Base-by-base conservation (phyloP, 2,113 vertebrate species). In the Hemibagrus wyckioides region DNA sequence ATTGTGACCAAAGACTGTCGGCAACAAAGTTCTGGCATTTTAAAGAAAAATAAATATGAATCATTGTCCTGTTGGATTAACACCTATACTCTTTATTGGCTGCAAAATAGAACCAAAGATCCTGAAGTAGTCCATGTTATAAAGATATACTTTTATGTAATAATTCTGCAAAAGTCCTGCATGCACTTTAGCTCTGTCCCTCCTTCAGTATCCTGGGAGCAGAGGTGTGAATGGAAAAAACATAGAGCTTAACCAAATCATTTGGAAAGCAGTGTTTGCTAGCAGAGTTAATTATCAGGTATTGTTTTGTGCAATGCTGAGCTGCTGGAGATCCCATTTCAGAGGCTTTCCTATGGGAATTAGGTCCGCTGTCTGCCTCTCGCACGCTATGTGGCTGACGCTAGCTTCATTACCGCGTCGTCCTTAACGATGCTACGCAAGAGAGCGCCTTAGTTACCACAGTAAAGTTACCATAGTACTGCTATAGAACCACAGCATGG, bases 201-300 rank as follows among this genome's bases (percentile, higher is more conserved):
- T 85, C 79, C 88, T 92, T 90, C 86, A 61, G 77, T 82, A 82
- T 63, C 85, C 76, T 80, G 76, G 89, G 85, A 87, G 65, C 50
- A 19, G 69, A 88, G 85, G 90, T 90, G 89, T 83, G 84, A 90
- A 91, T 88, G 92, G 85, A 88, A 89, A 90, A 91, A 69, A 41
- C 61, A 3, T 77, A 73, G 71, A 89, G 89, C 85, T 84, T 85
- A 89, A 50, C 81, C 81, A 86, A 36, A 84, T 87, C 83, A 88
- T 82, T 90, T 59, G 83, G 76, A 90, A 91, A 89, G 57, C 25
- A 28, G 81, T 86, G 87, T 80, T 82, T 82, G 85, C 85, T 76
- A 61, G 87, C 87, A 85, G 84, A 89, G 89, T 86, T 91, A 92
- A 92, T 92, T 92, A 90, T 91, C 87, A 88, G 89, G 86, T 90